Percentiles rank a stretch among this genome's conserved stretches.
Evolutionary conservation across 2,888 invertebrate species (phyloP).

Genomic region (Bursaphelenchus okinawaensis): DNA sequence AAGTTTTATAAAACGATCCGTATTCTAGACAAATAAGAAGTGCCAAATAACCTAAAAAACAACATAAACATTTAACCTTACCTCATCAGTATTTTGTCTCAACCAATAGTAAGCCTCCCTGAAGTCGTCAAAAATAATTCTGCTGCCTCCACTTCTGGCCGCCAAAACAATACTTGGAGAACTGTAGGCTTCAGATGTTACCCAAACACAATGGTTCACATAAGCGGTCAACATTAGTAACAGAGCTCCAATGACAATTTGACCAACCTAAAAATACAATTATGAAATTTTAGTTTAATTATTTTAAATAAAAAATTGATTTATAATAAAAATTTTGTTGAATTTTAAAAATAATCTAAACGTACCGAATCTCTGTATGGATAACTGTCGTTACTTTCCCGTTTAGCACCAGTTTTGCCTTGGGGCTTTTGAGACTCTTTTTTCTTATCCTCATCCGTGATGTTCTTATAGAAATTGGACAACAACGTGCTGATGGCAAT

Average conservation of each 20-base stretch:
- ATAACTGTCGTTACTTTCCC: slow-evolving; percentile 64
- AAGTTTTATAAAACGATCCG: too few species aligned
- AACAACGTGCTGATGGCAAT: slow-evolving; percentile 83
- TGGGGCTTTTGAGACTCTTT: slow-evolving; percentile 9
- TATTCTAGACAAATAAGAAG: too few species aligned
- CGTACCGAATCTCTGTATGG: slow-evolving; percentile 74
- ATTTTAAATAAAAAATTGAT: too few species aligned
- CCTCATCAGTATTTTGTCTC: slow-evolving; percentile 85
- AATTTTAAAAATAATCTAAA: too few species aligned
- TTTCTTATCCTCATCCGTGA: slow-evolving; percentile 23
- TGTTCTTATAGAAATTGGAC: slow-evolving; percentile 58
- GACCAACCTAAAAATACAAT: slow-evolving; percentile 65
- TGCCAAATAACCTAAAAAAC: too few species aligned
- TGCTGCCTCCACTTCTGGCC: slow-evolving; percentile 70
- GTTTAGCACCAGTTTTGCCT: slow-evolving; percentile 41
- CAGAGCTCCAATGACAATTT: slow-evolving; percentile 73
- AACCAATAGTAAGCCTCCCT: slow-evolving; percentile 97
- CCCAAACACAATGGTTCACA: slow-evolving; percentile 96
- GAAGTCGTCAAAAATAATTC: slow-evolving; percentile 97
- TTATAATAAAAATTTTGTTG: too few species aligned
- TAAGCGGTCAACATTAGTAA: slow-evolving; percentile 71
- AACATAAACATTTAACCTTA: too few species aligned
- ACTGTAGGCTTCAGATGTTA: slow-evolving; percentile 92
- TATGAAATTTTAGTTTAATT: background rate
- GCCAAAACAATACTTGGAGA: slow-evolving; percentile 77